Evolutionary conservation across 2,113 vertebrate genomes (phyloP).

Genomic region (Xenopus borealis): DNA sequence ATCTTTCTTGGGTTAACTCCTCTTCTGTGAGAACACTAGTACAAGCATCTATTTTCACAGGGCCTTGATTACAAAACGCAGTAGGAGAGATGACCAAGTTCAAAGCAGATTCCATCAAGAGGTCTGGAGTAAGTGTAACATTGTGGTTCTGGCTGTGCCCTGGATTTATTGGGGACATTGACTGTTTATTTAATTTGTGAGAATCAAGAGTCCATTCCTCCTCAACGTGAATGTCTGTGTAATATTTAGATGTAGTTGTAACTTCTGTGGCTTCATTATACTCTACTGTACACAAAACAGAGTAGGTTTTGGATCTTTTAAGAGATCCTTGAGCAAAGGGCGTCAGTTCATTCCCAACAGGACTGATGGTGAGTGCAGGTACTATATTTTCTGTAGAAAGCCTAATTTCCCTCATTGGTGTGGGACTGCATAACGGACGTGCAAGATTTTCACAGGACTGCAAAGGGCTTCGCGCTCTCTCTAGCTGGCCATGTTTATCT

Average conservation of each 20-base stretch:
- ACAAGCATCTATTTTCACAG: not conserved
- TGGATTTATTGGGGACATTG: slow-evolving; percentile 22
- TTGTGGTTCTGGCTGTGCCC: not conserved
- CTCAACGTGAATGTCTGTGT: slow-evolving; percentile 17
- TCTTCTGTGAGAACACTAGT: not conserved
- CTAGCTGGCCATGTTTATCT: slow-evolving; percentile 52
- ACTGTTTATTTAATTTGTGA: not conserved
- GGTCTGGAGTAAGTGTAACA: slow-evolving; percentile 11
- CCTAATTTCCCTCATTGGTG: slow-evolving; percentile 39
- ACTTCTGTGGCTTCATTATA: slow-evolving; percentile 47
- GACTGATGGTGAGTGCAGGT: slow-evolving; percentile 51
- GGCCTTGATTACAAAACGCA: slow-evolving; percentile 1
- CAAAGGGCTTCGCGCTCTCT: slow-evolving; percentile 72
- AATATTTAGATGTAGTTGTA: slow-evolving; percentile 38
- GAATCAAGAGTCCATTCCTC: slow-evolving; percentile 25
- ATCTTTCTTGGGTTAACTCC: slow-evolving; percentile 37
- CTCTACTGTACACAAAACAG: slow-evolving; percentile 49
- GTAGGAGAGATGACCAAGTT: not conserved
- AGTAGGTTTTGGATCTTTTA: slow-evolving; percentile 52
- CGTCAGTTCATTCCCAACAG: slow-evolving; percentile 46
- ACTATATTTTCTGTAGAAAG: slow-evolving; percentile 54
- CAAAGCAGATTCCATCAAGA: not conserved
- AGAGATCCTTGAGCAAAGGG: slow-evolving; percentile 48
- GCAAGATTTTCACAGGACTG: slow-evolving; percentile 69
- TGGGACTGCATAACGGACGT: not conserved